Evolutionary conservation across 1,140 invertebrate species (phyloP), one percentile per base, ranked within the genome.

Genomic region (Ptiloglossa arizonensis): DNA sequence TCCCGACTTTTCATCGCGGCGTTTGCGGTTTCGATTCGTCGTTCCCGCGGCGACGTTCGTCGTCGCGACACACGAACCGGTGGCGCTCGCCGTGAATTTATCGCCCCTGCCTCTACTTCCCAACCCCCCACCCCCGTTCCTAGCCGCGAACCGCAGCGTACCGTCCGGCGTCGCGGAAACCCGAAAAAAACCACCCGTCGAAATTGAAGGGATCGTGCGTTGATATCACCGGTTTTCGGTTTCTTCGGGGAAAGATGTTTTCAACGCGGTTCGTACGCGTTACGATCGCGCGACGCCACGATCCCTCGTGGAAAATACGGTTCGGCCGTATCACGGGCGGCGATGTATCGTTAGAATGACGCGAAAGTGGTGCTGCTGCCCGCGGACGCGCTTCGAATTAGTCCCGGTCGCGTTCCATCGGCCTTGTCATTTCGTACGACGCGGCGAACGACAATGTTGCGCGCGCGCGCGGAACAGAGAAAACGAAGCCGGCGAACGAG

Each of bases 1-100:
- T 89, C 83, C 87, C 83, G 84, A 69, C 48, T 76, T 76, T 76
- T 75, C 64, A 48, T 48, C 52, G 17, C 13, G 3, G 13, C 27
- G 48, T 38, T n/a, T 57, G 27, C 19, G 38, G n/a, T 24, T 46
- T 56, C 41, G 27, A 38, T 44, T 29, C 11, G 6, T 24, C 5
- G 27, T 13, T 38, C 19, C 17, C 9, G 17, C n/a, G 8, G 9
- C n/a, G 15, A 29, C 59, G 29, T 35, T 8, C 24, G 27, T 32
- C 15, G 9, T 27, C 24, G 50, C 50, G 4, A 17, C 24, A 9
- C 4, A 22, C 24, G 52, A 56, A 27, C 19, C 54, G 54, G 4
- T 3, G 9, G 35, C 24, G 46, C 19, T 48, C 13, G 5, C 54
- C 27, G 54, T 5, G 54, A 57, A 57, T 56, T 35, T 35, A 35